A percentile compares a stretch with the other conserved stretches of the same genome.
These are phyloP conservation scores for Lipophrys pholis DNA, from an alignment of 2,113 vertebrate genomes.

Conservation along the genomic window DNA sequence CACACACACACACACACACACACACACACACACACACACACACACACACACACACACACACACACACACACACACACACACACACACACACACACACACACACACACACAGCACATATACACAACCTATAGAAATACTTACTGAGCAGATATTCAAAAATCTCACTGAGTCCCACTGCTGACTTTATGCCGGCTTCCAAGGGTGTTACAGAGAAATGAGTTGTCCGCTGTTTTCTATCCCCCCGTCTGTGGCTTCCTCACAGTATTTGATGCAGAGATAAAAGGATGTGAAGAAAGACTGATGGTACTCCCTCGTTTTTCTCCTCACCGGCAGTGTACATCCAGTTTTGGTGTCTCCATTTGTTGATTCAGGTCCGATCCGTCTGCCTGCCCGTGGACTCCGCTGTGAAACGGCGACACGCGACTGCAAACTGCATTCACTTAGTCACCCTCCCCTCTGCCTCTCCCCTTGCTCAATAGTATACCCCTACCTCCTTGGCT, in stretches of 20 bases:
- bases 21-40: slow-evolving; percentile 11
- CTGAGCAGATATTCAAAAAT: slow-evolving; percentile 57
- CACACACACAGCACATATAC: neutral
- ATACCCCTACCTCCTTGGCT: slow-evolving; percentile 78
- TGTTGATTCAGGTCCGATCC: slow-evolving; percentile 73
- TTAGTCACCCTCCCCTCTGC: slow-evolving; percentile 78
- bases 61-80: slow-evolving; percentile 35
- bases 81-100: slow-evolving; percentile 24
- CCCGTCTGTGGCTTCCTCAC: slow-evolving; percentile 54
- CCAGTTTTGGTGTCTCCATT: slow-evolving; percentile 63
- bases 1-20: slow-evolving; percentile 5
- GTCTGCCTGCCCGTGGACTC: slow-evolving; percentile 68
- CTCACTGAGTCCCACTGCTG: slow-evolving; percentile 62
- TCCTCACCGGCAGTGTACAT: slow-evolving; percentile 50
- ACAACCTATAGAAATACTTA: slow-evolving; percentile 65
- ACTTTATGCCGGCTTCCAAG: slow-evolving; percentile 48
- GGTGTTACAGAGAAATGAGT: slow-evolving; percentile 61
- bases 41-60: neutral
- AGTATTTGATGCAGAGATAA: slow-evolving; percentile 69
- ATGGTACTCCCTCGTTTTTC: slow-evolving; percentile 18
- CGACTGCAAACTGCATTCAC: slow-evolving; percentile 81
- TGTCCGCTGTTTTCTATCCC: slow-evolving; percentile 52
- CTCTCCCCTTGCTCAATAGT: slow-evolving; percentile 79
- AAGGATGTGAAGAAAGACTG: slow-evolving; percentile 50
- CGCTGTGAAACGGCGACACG: slow-evolving; percentile 75